Evolutionary conservation across 2,888 invertebrate species (phyloP), one percentile per base, ranked within the genome.

Genomic region (Dicroscelio sp.): DNA sequence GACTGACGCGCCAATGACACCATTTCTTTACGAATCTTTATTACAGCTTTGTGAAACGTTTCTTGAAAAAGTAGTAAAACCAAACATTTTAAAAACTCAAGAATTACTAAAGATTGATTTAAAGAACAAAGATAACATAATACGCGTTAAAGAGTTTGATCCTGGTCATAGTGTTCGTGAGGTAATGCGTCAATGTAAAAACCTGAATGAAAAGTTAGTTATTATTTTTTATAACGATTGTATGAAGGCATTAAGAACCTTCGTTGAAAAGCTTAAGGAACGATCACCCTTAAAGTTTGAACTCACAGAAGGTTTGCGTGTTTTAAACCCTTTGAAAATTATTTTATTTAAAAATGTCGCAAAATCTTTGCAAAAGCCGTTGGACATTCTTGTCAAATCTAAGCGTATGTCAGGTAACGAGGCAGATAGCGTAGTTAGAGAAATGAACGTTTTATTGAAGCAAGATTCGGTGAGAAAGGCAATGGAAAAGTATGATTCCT

Each of bases 1-100:
- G 88, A 76, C 92, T 0, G 90, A 93, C 84, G 73, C 76, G 31
- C 92, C 92, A 27, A 65, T 91, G 65, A 86, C 71, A 20, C 92
- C 92, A 48, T 89, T 92, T 52, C 60, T 92, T 2, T 89, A 83
- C 43, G 71, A 82, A 10, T 52, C 82, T 38, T 65, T 90, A 31
- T 2, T 65, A 17, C 55, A 6, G 38, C n/a, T 85, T 76, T 85
- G 65, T 55, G 23, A 76, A 48, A 48, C 31, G 52, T 67, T 76
- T 30, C 12, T 38, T 43, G 43, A 31, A 35, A 38, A 14, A 23
- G 25, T 76, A n/a, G 60, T 76, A 23, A 76, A 76, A 35, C 31
- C 58, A 10, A 60, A 76, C 23, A 30, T 73, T 17, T 30, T 73
- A 20, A 73, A 73, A 20, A 30, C 73, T 52, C 27, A 20, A 12